A percentile compares a stretch with the other conserved stretches of the same genome.
Evolutionary conservation across 2,113 vertebrate genomes (phyloP).

Genomic region (Riparia riparia): DNA sequence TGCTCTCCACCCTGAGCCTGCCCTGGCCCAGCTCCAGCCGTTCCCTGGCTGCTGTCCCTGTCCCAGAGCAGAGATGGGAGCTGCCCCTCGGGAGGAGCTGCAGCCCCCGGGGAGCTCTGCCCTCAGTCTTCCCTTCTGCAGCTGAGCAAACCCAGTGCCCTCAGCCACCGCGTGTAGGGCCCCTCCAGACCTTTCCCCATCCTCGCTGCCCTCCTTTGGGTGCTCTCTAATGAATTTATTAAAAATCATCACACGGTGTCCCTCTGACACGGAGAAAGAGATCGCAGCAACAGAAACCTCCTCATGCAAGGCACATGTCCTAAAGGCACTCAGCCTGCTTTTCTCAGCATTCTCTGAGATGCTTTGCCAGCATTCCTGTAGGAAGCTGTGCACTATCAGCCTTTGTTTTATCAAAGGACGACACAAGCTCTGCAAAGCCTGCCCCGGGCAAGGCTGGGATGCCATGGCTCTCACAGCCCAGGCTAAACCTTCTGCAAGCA

Average conservation of each 20-base stretch:
- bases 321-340: neutral
- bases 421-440: neutral
- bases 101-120: neutral
- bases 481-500: neutral
- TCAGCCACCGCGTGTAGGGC: neutral
- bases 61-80: neutral
- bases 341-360: neutral
- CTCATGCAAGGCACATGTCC: neutral
- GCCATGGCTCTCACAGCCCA: fast-evolving
- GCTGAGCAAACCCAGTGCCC: neutral
- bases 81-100: neutral
- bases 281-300: neutral
- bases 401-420: neutral
- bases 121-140: neutral
- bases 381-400: neutral
- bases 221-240: neutral
- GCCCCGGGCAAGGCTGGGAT: neutral
- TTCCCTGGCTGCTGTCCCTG: neutral
- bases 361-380: neutral
- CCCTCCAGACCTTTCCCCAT: too few species aligned
- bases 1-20: fast-evolving
- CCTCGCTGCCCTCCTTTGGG: neutral
- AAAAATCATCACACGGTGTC: neutral
- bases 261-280: fast-evolving
- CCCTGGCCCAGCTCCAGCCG: neutral